Percentiles rank a stretch among this genome's conserved stretches.
These are phyloP conservation scores for Arctia plantaginis DNA, from an alignment of 2,888 invertebrate species.

Conservation along the genomic window DNA sequence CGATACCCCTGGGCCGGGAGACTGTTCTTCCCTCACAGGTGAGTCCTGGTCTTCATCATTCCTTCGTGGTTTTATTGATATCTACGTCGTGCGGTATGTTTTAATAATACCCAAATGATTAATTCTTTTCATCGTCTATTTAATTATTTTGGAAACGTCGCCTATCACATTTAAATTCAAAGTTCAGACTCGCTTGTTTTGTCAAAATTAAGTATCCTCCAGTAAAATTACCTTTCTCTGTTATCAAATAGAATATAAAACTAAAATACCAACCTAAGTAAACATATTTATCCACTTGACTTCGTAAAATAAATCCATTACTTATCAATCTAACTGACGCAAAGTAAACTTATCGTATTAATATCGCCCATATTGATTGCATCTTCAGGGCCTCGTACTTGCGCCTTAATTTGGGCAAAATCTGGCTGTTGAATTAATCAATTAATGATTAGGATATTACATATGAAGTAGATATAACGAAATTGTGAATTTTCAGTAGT, in stretches of 20 bases:
- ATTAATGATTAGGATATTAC: background rate
- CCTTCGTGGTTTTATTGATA: background rate
- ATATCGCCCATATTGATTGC: constrained; percentile 24
- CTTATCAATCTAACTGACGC: constrained; percentile 8
- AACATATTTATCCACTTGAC: constrained; percentile 1
- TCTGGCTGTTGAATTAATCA: constrained; percentile 3
- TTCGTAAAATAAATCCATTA: constrained; percentile 13
- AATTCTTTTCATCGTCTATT: no score
- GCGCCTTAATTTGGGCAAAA: constrained; percentile 25
- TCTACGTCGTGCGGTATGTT: background rate
- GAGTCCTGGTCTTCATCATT: constrained; percentile 58
- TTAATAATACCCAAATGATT: background rate
- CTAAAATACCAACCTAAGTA: background rate
- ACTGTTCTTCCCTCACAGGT: constrained; percentile 84
- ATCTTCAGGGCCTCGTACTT: constrained; percentile 29
- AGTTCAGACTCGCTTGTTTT: background rate
- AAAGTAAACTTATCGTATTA: constrained; percentile 16
- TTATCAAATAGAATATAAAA: background rate
- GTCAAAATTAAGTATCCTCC: background rate
- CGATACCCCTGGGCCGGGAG: constrained; percentile 85
- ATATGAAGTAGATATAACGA: constrained; percentile 17
- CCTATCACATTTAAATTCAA: background rate
- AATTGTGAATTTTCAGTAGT: constrained; percentile 26
- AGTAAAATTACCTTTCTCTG: background rate
- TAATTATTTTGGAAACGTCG: background rate